Base-by-base conservation (phyloP, 2,797 vertebrate genomes). In the Luscinia megarhynchos region DNA sequence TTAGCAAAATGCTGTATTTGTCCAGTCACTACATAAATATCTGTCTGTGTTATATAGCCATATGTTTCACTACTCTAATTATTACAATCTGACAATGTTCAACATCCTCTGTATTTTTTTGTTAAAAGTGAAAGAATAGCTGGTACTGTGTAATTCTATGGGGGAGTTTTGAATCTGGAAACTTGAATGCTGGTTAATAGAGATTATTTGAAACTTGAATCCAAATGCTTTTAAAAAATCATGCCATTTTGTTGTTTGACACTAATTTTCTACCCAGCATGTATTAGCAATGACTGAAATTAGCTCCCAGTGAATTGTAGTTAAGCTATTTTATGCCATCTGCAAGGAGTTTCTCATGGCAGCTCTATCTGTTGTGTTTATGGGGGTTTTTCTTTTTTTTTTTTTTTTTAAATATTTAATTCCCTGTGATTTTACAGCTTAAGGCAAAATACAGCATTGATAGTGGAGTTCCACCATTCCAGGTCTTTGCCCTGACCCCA, bases 211-310 rank as follows among this genome's bases (percentile, higher is more conserved):
- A 96, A 97, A 96, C 94, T 91, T 93, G 84, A 97, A 94, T 97
- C 94, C 63, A 92, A 92, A 94, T 92, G 97, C 97, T 97, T 97
- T 98, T 96, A 92, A 97, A 95, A 97, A 97, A 87, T 97, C 93
- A 86, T 96, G 97, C 93, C 74, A 97, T 97, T 98, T 97, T 98
- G 93, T 97, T 95, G 67, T 97, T 97, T 98, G 97, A 98, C 97
- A 97, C 97, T 97, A 97, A 97, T 98, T 98, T 98, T 97, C 97
- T 95, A 94, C 96, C 87, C 96, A 97, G 97, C 96, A 86, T 97
- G 97, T 96, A 97, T 96, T 96, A 97, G 89, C 96, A 96, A 93
- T 95, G 97, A 97, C 97, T 97, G 96, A 97, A 98, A 98, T 98
- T 98, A 98, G 95, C 97, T 98, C 97, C 93, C 81, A 97, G 94